phyloP scores from a whole-genome alignment of 2,113 vertebrate species.

The Girardinichthys multiradiatus region DNA sequence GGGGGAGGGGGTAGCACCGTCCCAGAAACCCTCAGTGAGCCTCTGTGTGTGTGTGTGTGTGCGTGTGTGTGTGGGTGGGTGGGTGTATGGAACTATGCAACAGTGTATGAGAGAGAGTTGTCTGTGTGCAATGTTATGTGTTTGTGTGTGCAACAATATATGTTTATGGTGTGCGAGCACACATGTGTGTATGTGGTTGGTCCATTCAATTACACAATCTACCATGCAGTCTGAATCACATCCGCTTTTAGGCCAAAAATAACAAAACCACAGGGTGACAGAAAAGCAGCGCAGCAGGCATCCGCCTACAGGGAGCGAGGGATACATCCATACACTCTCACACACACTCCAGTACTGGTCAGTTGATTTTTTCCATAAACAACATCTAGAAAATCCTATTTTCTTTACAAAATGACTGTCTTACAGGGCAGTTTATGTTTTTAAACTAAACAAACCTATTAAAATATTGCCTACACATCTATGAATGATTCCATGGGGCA shows the following conservation, averaged over 20 bases:
- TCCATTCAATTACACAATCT: constrained; percentile 75
- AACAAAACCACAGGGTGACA: constrained; percentile 76
- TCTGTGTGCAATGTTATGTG: constrained; percentile 10
- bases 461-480: too few species aligned
- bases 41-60: constrained; percentile 27
- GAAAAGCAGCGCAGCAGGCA: constrained; percentile 74
- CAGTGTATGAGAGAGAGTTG: constrained; percentile 12
- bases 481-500: background rate
- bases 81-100: constrained; percentile 32
- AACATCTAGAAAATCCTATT: constrained; percentile 7
- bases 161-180: constrained; percentile 2
- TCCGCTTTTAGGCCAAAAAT: constrained; percentile 78
- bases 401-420: background rate
- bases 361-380: constrained; percentile 38
- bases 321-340: constrained; percentile 23
- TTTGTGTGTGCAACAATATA: constrained; percentile 1
- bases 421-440: background rate
- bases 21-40: constrained; percentile 61
- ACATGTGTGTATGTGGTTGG: constrained; percentile 50
- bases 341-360: constrained; percentile 26
- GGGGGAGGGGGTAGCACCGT: constrained; percentile 52
- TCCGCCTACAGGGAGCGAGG: constrained; percentile 53
- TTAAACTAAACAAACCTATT: background rate
- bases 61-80: constrained; percentile 30
- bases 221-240: constrained; percentile 76